Conservation (phyloP, 2,113 vertebrate genomes). For the Mus pahari region DNA sequence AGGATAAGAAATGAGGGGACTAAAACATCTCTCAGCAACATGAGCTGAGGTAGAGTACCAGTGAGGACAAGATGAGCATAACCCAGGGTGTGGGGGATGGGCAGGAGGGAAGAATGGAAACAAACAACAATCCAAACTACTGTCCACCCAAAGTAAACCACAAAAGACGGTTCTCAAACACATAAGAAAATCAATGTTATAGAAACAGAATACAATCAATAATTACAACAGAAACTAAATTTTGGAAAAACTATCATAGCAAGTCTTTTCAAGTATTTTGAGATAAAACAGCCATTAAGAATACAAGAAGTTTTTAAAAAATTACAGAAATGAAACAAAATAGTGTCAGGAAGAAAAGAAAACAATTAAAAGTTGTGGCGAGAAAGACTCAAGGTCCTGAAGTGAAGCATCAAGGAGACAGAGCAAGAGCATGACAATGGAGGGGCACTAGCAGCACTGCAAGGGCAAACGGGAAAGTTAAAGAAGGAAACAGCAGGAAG, state of each 20-base stretch:
- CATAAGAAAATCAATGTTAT: slow-evolving; percentile 30
- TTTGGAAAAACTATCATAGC: slow-evolving; percentile 12
- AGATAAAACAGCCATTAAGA: slow-evolving; percentile 22
- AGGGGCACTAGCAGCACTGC: background rate
- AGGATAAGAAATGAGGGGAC: background rate
- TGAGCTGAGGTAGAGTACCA: background rate
- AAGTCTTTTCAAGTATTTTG: slow-evolving; percentile 9
- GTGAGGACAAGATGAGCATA: background rate
- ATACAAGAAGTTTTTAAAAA: background rate
- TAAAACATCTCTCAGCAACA: background rate
- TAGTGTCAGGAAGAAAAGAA: background rate
- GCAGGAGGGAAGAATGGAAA: background rate
- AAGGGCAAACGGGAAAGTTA: background rate
- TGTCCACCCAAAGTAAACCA: background rate
- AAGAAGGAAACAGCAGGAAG: background rate
- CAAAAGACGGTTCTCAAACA: slow-evolving; percentile 3
- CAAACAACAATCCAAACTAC: background rate
- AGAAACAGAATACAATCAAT: slow-evolving; percentile 56
- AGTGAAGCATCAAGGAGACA: background rate
- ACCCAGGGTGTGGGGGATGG: background rate
- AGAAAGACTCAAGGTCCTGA: slow-evolving; percentile 37
- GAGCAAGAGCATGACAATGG: background rate
- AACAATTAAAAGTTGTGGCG: background rate
- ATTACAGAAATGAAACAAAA: slow-evolving; percentile 54
- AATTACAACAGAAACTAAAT: slow-evolving; percentile 4